Base-by-base conservation (phyloP, 2,888 invertebrate species). In the Dexiosoma caninum region DNA sequence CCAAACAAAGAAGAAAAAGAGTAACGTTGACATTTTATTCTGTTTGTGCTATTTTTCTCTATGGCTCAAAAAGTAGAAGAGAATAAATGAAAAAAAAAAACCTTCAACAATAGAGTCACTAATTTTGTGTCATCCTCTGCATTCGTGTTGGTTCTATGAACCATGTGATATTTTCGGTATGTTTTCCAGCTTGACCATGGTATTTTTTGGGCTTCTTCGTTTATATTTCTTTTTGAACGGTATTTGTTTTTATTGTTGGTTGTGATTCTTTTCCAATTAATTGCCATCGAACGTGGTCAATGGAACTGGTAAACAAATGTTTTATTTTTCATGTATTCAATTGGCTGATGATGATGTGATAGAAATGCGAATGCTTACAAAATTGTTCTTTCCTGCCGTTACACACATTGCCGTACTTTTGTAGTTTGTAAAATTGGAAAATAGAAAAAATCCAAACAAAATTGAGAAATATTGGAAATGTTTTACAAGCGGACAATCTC, bases 251-350 rank as follows among this genome's bases (percentile, higher is more conserved):
- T 70, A n/a, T n/a, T n/a, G n/a, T n/a, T n/a, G n/a, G n/a, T 53
- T 66, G 55, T 19, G 40, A 9, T 21, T 46, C 21, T 49, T 49
- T 53, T 55, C 23, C 77, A 77, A 81, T 81, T 81, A 81, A 81
- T 77, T 81, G 81, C 81, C 77, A 77, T 72, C 69, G 72, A 77
- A 81, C 81, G 81, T 81, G 81, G 81, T 81, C 77, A 81, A 77
- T 81, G 69, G 69, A 81, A 81, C 64, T 77, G 69, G 77, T 81
- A 81, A 81, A 81, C 81, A 81, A 81, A 81, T 59, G 72, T 69
- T 72, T 81, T 67, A 72, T 77, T 81, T 67, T 72, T 64, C 72
- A 23, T 77, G 14, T 62, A 81, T 81, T 57, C 76, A 72, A 72
- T 81, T 81, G 70, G 70, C 70, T 40, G 55, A 40, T 70, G 76